Percentiles rank a stretch among this genome's conserved stretches.
phyloP scores from a whole-genome alignment of 1,140 invertebrate genomes.

The Atta cephalotes region DNA sequence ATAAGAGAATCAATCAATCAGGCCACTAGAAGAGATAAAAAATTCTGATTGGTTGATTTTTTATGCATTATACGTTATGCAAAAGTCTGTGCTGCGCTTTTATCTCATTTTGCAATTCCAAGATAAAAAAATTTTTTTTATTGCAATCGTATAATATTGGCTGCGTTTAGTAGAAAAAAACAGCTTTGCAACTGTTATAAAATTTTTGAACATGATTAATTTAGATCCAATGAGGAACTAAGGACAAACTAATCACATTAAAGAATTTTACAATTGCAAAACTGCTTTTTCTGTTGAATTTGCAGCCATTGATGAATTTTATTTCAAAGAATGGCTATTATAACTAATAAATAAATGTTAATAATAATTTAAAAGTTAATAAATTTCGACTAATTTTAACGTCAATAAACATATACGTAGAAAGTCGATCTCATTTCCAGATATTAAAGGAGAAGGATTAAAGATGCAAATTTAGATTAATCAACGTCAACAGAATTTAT shows the following conservation, averaged over 20 bases:
- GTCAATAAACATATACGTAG: not conserved
- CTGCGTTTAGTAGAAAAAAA: too few relatives aligned
- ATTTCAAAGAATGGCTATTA: not conserved
- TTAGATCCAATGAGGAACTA: too few relatives aligned
- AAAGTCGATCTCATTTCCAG: not conserved
- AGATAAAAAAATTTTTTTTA: not conserved
- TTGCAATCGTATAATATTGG: not conserved
- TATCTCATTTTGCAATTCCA: not conserved
- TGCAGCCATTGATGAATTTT: not conserved
- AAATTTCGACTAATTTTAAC: not conserved
- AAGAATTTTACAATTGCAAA: too few relatives aligned
- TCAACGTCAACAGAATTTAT: not conserved
- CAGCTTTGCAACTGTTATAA: too few relatives aligned
- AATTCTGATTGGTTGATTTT: too few relatives aligned
- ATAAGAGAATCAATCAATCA: too few relatives aligned
- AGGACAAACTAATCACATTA: too few relatives aligned
- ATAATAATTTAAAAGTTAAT: not conserved
- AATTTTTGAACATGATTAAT: too few relatives aligned
- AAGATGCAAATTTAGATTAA: slow-evolving; percentile 29
- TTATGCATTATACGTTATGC: too few relatives aligned
- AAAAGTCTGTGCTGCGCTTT: too few relatives aligned
- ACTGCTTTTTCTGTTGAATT: too few relatives aligned
- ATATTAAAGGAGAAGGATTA: not conserved
- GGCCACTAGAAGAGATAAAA: too few relatives aligned
- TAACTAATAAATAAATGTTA: not conserved